Evolutionary conservation across 2,797 vertebrate species (phyloP).

Genomic region (Halcyon leucocephala): DNA sequence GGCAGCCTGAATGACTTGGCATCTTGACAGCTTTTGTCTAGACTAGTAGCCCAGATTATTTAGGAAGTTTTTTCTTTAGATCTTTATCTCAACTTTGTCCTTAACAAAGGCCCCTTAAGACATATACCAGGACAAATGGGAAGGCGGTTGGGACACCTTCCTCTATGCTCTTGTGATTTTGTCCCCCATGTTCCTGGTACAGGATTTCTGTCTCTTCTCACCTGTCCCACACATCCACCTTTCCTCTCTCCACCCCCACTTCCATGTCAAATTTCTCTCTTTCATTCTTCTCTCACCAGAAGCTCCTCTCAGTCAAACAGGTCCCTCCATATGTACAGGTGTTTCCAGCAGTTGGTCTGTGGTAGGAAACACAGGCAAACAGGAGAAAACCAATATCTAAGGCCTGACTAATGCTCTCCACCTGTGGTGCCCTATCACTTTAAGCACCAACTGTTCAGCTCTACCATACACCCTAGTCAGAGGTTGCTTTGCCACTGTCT

Average conservation of each 20-base stretch:
- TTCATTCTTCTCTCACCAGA: not conserved
- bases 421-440: not conserved
- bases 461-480: accelerated
- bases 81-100: not conserved
- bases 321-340: accelerated
- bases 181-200: not conserved
- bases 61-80: conserved; percentile 29
- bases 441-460: not conserved
- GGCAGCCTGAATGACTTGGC: not conserved
- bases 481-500: not conserved
- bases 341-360: not conserved
- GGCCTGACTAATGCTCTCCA: not conserved
- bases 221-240: not conserved
- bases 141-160: not conserved
- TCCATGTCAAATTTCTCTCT: not conserved
- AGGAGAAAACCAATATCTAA: not conserved
- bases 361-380: not conserved
- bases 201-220: not conserved
- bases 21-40: not conserved
- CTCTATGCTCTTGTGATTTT: not conserved
- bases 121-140: not conserved
- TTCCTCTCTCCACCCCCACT: not conserved
- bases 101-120: not conserved
- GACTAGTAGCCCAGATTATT: not conserved
- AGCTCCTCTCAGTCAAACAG: not conserved